Conservation (phyloP, 2,113 vertebrate species). For the Ranitomeya variabilis region DNA sequence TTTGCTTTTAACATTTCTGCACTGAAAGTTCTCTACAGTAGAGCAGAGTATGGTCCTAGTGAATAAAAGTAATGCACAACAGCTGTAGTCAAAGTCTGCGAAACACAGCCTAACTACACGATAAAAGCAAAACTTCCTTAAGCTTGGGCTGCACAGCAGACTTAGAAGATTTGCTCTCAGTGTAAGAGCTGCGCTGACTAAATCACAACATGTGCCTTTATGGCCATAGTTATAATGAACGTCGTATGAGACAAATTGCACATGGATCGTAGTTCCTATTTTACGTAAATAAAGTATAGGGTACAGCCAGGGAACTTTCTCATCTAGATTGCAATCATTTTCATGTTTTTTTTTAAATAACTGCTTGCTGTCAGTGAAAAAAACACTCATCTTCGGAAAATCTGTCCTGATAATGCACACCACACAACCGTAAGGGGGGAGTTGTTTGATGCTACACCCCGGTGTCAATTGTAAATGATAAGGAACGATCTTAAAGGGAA, state of each 20-base stretch:
- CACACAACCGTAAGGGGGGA: too few species aligned
- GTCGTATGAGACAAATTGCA: neutral
- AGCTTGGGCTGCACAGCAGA: neutral
- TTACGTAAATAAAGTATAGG: too few species aligned
- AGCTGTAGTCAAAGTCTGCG: neutral
- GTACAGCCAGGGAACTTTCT: too few species aligned
- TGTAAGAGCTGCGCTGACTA: neutral
- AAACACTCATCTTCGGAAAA: too few species aligned
- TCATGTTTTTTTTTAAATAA: too few species aligned
- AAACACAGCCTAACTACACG: neutral
- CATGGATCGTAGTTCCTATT: too few species aligned
- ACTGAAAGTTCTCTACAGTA: constrained; percentile 18
- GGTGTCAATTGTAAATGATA: too few species aligned
- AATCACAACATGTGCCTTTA: neutral
- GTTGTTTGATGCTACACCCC: too few species aligned
- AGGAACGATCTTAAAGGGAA: too few species aligned
- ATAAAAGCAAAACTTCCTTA: constrained; percentile 20
- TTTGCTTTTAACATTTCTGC: constrained; percentile 51
- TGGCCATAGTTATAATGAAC: neutral
- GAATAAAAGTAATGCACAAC: constrained; percentile 21
- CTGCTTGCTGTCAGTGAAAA: too few species aligned
- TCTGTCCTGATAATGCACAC: too few species aligned
- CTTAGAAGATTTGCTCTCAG: neutral
- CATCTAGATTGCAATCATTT: too few species aligned
- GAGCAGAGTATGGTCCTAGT: constrained; percentile 11